A percentile compares a stretch with the other conserved stretches of the same genome.
phyloP scores from a whole-genome alignment of 1,140 invertebrate genomes.

The Berghia stephanieae region DNA sequence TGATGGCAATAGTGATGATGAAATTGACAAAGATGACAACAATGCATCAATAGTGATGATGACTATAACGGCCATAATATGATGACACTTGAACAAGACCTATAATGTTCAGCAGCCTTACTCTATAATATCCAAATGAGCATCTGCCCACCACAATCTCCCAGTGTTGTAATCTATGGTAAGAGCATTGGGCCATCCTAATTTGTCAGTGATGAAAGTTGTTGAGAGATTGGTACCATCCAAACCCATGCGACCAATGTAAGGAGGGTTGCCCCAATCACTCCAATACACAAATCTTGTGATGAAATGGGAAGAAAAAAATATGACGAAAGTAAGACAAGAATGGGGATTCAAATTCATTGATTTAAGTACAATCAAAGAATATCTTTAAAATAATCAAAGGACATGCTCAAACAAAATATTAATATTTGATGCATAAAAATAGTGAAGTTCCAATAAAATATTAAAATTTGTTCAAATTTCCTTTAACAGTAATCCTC shows the following conservation, averaged over 20 bases:
- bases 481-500: no score
- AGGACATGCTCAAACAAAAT: no score
- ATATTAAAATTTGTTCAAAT: no score
- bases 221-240: conserved; percentile 89
- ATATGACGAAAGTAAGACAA: no score
- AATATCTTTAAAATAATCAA: background rate
- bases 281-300: conserved; percentile 91
- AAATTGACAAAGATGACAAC: no score
- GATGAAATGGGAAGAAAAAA: no score
- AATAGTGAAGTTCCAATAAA: no score
- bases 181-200: conserved; percentile 98
- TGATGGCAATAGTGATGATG: no score
- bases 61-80: no score
- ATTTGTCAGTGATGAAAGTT: conserved; percentile 88
- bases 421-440: no score
- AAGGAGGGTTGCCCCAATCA: conserved; percentile 92
- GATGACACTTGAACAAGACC: no score
- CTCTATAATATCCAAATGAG: conserved; percentile 97
- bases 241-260: conserved; percentile 97
- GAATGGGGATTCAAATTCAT: background rate
- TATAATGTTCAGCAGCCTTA: conserved; percentile 65
- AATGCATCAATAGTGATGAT: no score
- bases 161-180: conserved; percentile 97
- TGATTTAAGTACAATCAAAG: background rate
- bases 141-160: conserved; percentile 89